Evolutionary conservation across 2,888 invertebrate genomes (phyloP).

Genomic region (Pomacea canaliculata): DNA sequence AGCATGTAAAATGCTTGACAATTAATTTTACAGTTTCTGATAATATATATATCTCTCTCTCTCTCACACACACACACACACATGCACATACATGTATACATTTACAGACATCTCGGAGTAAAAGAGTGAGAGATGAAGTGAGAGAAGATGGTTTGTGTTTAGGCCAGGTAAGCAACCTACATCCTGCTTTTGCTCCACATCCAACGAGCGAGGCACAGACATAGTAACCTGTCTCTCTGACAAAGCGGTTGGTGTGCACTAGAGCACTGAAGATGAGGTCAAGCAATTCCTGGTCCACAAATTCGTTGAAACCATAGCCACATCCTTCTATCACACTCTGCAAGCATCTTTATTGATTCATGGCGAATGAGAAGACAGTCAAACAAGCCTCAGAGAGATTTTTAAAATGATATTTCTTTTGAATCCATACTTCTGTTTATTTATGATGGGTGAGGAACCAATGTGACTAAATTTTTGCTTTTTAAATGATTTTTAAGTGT

Average conservation of each 20-base stretch:
- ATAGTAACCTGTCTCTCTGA: constrained; percentile 73
- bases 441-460: not conserved
- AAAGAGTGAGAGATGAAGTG: too few species aligned
- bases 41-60: too few species aligned
- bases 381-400: not conserved
- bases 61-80: too few species aligned
- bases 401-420: not conserved
- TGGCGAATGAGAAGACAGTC: not conserved
- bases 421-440: not conserved
- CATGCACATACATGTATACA: too few species aligned
- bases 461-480: too few species aligned
- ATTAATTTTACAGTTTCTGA: too few species aligned
- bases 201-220: constrained; percentile 70
- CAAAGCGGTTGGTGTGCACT: constrained; percentile 73
- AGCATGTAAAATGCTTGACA: too few species aligned
- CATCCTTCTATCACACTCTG: constrained; percentile 72
- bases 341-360: constrained; percentile 65
- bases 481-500: too few species aligned
- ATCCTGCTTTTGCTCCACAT: constrained; percentile 60
- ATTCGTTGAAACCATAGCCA: constrained; percentile 69
- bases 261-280: constrained; percentile 71
- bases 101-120: too few species aligned
- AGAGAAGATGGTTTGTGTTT: too few species aligned
- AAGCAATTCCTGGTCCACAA: constrained; percentile 70
- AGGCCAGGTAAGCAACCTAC: constrained; percentile 23